Conservation (phyloP, 2,797 vertebrate species). For the Sebastes miniatus region DNA sequence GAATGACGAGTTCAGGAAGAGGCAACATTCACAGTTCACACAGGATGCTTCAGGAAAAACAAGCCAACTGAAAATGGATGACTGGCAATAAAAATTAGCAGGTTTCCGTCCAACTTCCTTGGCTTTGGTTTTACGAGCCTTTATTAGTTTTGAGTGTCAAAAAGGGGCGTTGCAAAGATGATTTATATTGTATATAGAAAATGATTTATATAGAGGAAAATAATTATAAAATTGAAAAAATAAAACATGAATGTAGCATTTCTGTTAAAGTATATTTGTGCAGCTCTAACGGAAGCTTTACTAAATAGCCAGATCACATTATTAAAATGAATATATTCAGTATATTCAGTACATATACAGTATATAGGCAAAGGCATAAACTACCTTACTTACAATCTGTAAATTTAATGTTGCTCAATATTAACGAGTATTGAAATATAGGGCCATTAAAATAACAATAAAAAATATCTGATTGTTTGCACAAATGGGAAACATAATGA, state of each 20-base stretch:
- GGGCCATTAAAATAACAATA: not conserved
- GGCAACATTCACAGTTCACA: constrained; percentile 71
- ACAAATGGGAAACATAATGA: not conserved
- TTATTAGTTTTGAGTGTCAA: constrained; percentile 25
- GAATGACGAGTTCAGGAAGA: constrained; percentile 70
- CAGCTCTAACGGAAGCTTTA: not conserved
- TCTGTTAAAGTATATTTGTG: not conserved
- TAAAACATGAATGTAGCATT: not conserved
- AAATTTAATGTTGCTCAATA: not conserved
- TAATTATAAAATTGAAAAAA: not conserved
- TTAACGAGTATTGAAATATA: not conserved
- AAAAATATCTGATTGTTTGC: not conserved
- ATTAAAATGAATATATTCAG: too few relatives aligned
- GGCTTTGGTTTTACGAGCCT: constrained; percentile 17
- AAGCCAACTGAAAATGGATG: constrained; percentile 56
- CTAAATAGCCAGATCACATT: too few relatives aligned
- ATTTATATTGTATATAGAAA: not conserved
- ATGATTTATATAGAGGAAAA: not conserved
- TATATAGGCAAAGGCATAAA: not conserved
- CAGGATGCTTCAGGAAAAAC: constrained; percentile 69
- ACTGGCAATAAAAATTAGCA: constrained; percentile 61
- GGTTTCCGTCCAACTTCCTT: constrained; percentile 49
- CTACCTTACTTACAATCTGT: not conserved
- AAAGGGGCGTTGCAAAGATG: not conserved
- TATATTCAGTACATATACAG: not conserved